phyloP scores from a whole-genome alignment of 2,113 vertebrate genomes.

The Etheostoma spectabile region DNA sequence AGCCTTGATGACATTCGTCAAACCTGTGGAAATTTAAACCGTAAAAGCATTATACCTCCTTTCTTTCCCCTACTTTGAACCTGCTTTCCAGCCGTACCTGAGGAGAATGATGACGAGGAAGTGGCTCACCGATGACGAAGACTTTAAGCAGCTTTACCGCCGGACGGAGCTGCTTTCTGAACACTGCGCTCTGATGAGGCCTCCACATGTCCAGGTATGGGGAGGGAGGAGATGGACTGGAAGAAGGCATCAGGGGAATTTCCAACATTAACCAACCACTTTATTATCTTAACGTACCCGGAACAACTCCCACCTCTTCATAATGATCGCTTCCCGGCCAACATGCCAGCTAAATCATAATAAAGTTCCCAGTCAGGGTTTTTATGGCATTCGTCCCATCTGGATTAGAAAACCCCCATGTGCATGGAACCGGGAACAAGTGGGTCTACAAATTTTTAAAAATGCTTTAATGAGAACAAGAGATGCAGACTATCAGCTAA shows the following conservation, averaged over 20 bases:
- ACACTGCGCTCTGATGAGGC: conserved; percentile 69
- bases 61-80: neutral
- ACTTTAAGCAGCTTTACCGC: conserved; percentile 69
- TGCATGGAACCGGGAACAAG: neutral
- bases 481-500: neutral
- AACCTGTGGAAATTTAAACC: neutral
- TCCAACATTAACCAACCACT: neutral
- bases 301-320: neutral
- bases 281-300: neutral
- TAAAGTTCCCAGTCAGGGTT: neutral
- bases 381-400: neutral
- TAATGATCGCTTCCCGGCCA: neutral
- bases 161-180: conserved; percentile 52
- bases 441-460: too few relatives aligned
- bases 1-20: neutral
- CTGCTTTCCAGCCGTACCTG: conserved; percentile 66
- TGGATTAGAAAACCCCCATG: neutral
- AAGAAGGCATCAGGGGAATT: neutral
- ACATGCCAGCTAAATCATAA: neutral
- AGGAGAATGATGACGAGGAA: conserved; percentile 82
- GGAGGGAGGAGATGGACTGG: neutral
- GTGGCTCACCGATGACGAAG: conserved; percentile 79
- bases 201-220: conserved; percentile 69
- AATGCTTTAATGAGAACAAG: too few relatives aligned
- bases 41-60: too few relatives aligned